phyloP scores from a whole-genome alignment of 2,888 invertebrate genomes.

The Dexiosoma caninum region DNA sequence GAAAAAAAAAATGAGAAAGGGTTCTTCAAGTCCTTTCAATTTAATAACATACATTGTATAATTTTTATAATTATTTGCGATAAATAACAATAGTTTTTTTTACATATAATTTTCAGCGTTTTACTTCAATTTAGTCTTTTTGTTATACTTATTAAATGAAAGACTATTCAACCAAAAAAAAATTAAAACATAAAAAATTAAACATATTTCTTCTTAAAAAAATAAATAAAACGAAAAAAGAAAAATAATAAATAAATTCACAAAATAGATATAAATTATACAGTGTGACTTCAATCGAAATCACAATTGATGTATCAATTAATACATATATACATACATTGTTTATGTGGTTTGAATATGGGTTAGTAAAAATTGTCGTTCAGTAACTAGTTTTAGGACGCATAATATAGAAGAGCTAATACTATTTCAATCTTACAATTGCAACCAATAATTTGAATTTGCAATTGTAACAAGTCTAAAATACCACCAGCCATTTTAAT shows the following conservation, averaged over 20 bases:
- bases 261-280: neutral
- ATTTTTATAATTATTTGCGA: constrained; percentile 13
- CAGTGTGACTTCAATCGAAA: neutral
- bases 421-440: neutral
- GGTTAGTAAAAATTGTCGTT: neutral
- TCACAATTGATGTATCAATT: neutral
- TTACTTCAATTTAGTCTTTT: constrained; percentile 33
- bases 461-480: neutral
- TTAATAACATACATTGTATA: constrained; percentile 21
- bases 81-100: constrained; percentile 29
- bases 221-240: neutral
- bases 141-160: constrained; percentile 11
- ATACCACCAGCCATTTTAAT: no score
- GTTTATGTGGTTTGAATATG: neutral
- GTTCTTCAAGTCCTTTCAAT: neutral
- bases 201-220: constrained; percentile 11
- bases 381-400: neutral
- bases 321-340: neutral
- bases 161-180: constrained; percentile 14
- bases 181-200: constrained; percentile 13
- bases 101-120: neutral
- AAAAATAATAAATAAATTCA: constrained; percentile 36
- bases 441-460: neutral
- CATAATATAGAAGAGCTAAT: neutral
- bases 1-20: constrained; percentile 3